phyloP scores from a whole-genome alignment of 2,888 invertebrate genomes.

The Leptura quadrifasciata region DNA sequence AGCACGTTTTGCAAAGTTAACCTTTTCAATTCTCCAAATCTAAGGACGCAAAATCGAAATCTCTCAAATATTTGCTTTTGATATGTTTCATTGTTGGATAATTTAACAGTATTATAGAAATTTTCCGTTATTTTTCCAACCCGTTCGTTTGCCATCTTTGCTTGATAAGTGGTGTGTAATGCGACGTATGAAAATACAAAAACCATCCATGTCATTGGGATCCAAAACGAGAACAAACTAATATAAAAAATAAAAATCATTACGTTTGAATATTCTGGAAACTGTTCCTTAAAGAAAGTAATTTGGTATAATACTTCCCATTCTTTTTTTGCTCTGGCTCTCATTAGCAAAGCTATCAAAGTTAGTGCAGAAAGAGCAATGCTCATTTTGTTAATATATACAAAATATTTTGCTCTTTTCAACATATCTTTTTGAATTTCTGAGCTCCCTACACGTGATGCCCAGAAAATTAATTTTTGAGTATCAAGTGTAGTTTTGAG shows the following conservation, averaged over 20 bases:
- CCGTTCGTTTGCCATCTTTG: not conserved
- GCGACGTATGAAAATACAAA: not conserved
- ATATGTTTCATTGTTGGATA: not conserved
- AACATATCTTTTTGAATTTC: not conserved
- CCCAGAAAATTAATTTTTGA: not conserved
- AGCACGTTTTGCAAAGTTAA: not conserved
- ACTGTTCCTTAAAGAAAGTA: constrained; percentile 2
- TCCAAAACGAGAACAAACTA: not conserved
- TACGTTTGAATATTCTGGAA: not conserved
- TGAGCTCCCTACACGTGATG: not conserved
- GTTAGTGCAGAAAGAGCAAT: not conserved
- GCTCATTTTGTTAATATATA: constrained; percentile 1
- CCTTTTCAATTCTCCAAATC: not conserved
- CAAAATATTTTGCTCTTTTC: not conserved
- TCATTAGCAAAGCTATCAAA: not conserved
- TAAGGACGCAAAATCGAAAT: constrained; percentile 7
- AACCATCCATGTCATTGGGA: not conserved
- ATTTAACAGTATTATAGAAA: not conserved
- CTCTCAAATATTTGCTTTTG: not conserved
- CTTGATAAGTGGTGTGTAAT: not conserved
- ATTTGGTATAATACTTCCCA: constrained; percentile 26
- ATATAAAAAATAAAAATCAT: constrained; percentile 7
- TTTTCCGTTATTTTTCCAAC: constrained; percentile 8
- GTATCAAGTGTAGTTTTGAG: not conserved
- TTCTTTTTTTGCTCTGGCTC: not conserved